Base-by-base conservation (phyloP, 2,113 vertebrate species). In the Lophius piscatorius region DNA sequence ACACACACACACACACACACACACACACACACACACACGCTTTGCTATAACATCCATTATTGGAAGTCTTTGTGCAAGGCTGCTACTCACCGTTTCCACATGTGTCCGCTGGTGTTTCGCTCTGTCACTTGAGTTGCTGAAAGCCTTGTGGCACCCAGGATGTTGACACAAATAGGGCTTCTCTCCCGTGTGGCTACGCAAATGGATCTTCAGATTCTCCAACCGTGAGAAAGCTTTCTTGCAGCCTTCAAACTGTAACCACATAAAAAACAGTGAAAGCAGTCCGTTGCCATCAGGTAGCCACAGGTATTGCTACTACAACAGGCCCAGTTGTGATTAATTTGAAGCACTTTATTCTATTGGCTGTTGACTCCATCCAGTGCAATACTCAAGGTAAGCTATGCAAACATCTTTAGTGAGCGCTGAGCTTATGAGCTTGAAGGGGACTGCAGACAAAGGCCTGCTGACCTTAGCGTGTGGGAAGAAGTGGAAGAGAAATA, bases 41-140 rank as follows among this genome's bases (percentile, higher is more conserved):
- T 47, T 10, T 38, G 4, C 11, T 9, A 45, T 46, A 5, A n/a
- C 11, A 45, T 46, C 6, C 13, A 13, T 44, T 46, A 59, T 44
- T 52, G 45, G 24, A 7, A 1, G 2, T 11, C 24, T 39, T 18
- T 29, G n/a, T 50, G 39, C 22, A 20, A 6, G 22, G 36, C 45
- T 45, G 52, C 29, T 20, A 68, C 88, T 91, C 79, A 92, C 91
- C 3, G 87, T 92, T 80, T 92, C 94, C 88, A 98, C 81, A 80
- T 99, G 97, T 5, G 96, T 99, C 57, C 96, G 94, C 90, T 98
- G 96, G 84, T 99, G 97, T 74, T 99, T 99, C 76, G 97, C 96
- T 0, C 97, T 92, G 83, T 99, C 97, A 0, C 97, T 99, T 64
- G 96, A 98, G 92, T 99, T 99, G 87, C 96, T 99, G 93, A 99